A percentile compares a stretch with the other conserved stretches of the same genome.
Evolutionary conservation across 64 coral and sea anemone species (phyloP).

Genomic region (Trachythela sp.): DNA sequence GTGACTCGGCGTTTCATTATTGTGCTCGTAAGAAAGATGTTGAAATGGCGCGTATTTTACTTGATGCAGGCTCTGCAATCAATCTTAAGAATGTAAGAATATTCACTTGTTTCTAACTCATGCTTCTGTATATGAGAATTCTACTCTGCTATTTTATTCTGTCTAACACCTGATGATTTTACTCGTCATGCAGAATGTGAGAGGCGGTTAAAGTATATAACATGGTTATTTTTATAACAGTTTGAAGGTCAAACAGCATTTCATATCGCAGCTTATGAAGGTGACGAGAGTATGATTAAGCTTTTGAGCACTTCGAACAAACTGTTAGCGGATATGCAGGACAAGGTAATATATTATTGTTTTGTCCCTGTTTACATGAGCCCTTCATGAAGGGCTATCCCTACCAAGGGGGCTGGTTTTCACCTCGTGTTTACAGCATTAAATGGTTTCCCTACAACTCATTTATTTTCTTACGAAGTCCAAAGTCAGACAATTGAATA

Average conservation of each 20-base stretch:
- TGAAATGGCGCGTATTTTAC: conserved; percentile 78
- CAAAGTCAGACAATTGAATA: no score
- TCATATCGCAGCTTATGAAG: conserved; percentile 78
- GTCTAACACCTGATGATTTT: no score
- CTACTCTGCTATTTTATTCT: background rate
- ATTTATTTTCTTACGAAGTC: no score
- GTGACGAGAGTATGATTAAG: conserved; percentile 88
- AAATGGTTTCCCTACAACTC: no score
- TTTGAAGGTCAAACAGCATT: conserved; percentile 59
- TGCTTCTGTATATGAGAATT: background rate
- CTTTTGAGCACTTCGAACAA: conserved; percentile 50
- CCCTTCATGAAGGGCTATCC: no score
- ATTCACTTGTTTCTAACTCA: background rate
- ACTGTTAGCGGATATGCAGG: conserved; percentile 60
- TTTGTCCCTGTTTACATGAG: background rate
- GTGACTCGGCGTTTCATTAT: conserved; percentile 77
- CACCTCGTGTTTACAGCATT: no score
- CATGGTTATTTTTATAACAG: conserved; percentile 13
- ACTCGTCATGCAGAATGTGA: no score
- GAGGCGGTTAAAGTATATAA: no score
- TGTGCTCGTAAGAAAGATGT: conserved; percentile 71
- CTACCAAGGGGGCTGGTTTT: no score
- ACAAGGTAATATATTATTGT: conserved; percentile 52
- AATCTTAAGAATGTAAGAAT: conserved; percentile 84
- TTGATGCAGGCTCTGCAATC: conserved; percentile 72